Evolutionary conservation across 1,140 invertebrate species (phyloP), one percentile per base, ranked within the genome.

Genomic region (Calliphora vicina): DNA sequence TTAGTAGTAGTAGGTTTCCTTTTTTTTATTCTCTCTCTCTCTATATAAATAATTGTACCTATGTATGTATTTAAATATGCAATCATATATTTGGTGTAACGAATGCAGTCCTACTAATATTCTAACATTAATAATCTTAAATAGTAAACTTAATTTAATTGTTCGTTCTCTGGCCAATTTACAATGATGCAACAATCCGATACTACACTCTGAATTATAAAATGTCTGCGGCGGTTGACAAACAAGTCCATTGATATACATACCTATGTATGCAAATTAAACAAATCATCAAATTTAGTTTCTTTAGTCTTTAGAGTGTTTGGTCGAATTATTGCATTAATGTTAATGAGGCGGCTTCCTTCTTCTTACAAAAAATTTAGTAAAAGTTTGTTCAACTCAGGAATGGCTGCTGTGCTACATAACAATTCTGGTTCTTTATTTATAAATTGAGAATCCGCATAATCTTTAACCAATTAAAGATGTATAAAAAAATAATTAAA

Each of bases 61-160:
- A 35, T 35, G n/a, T 35, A 35, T 35, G 10, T 35, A 35, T 10
- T 8, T 35, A 35, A 5, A 5, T 35, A 5, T 35, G 10, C 35
- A 8, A 8, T 8, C 35, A 29, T 76, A 29, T 78, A 78, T 43
- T 74, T 78, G 74, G 35, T 78, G 74, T 78, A 78, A 78, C 23
- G 74, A 78, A 78, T 78, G 74, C 35, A 42, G n/a, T 78, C 74
- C 74, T 78, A 78, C 74, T 78, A 78, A 78, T 43, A 42, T 45
- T 10, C 8, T 23, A 9, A 67, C 12, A 57, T n/a, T 57, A 35
- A 35, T 35, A 57, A 57, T 57, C 50, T n/a, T 57, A 17, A 17
- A 57, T n/a, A 57, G 15, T 57, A 57, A 57, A 57, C 15, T 17
- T 57, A 57, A n/a, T 57, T 15, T 57, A 13, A 57, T n/a, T 57